These are phyloP conservation scores for Isurus oxyrinchus DNA, from an alignment of 2,113 vertebrate genomes.

Conservation along the genomic window DNA sequence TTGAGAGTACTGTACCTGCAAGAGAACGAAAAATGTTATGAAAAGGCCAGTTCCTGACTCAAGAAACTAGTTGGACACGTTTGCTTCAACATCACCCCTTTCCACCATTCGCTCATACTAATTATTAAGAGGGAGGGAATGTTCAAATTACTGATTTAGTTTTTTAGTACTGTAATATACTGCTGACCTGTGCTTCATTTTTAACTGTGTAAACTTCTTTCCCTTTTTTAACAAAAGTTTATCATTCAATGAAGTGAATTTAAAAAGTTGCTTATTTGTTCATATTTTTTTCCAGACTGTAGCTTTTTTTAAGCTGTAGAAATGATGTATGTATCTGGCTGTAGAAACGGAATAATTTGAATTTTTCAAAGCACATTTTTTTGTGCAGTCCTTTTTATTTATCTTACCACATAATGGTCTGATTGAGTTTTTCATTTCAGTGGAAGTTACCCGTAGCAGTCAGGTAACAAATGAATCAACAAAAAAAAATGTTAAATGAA, in stretches of 20 bases:
- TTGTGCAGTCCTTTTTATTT: slow-evolving; percentile 64
- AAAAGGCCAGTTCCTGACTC: slow-evolving; percentile 57
- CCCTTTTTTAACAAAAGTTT: slow-evolving; percentile 77
- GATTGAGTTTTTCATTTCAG: slow-evolving; percentile 52
- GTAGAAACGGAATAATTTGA: slow-evolving; percentile 66
- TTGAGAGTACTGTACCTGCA: slow-evolving; percentile 56
- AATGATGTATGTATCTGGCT: slow-evolving; percentile 75
- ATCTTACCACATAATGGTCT: slow-evolving; percentile 63
- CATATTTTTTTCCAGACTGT: slow-evolving; percentile 61
- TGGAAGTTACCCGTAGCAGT: slow-evolving; percentile 60
- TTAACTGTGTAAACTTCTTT: slow-evolving; percentile 81
- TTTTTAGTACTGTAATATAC: slow-evolving; percentile 99
- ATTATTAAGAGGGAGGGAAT: slow-evolving; percentile 68
- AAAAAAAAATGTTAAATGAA: background rate
- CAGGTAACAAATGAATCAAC: slow-evolving; percentile 54
- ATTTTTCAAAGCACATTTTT: slow-evolving; percentile 63
- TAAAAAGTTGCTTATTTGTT: slow-evolving; percentile 68
- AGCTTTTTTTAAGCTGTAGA: slow-evolving; percentile 77
- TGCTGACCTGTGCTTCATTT: slow-evolving; percentile 95
- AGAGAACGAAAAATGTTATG: slow-evolving; percentile 54
- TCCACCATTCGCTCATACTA: slow-evolving; percentile 71
- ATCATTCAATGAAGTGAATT: slow-evolving; percentile 74
- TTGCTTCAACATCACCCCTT: slow-evolving; percentile 61
- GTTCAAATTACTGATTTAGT: slow-evolving; percentile 88
- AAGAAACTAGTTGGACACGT: slow-evolving; percentile 46